Conservation (phyloP, 2,888 invertebrate species). For the Cetonia aurata region DNA sequence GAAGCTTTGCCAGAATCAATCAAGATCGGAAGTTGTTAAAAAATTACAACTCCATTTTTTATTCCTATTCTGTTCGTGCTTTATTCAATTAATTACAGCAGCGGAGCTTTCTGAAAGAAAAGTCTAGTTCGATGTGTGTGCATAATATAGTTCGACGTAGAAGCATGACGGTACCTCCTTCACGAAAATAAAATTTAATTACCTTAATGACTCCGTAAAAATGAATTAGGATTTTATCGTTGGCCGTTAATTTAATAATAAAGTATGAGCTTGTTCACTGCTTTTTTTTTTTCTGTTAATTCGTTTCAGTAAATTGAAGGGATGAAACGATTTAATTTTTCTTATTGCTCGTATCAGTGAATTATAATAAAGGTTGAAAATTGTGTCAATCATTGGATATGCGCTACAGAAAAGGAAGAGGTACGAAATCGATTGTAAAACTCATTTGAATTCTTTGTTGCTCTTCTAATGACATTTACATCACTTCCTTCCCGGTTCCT, state of each 20-base stretch:
- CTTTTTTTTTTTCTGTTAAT: constrained; percentile 3
- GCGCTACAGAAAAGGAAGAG: no score
- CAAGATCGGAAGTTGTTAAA: constrained; percentile 29
- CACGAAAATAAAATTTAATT: constrained; percentile 43
- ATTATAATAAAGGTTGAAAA: no score
- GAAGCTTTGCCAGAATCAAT: not conserved
- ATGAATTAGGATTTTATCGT: constrained; percentile 43
- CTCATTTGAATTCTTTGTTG: no score
- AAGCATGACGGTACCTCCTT: constrained; percentile 8
- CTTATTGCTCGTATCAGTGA: no score
- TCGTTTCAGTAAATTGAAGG: no score
- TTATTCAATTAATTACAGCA: constrained; percentile 18
- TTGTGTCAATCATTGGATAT: no score
- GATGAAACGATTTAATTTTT: no score
- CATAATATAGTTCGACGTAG: not conserved
- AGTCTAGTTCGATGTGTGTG: constrained; percentile 6
- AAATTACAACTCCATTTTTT: constrained; percentile 19
- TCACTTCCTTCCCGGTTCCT: no score
- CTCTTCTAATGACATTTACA: no score
- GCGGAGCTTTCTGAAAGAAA: not conserved
- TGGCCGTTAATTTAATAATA: constrained; percentile 46
- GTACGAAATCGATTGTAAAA: no score
- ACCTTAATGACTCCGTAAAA: constrained; percentile 45
- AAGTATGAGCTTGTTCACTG: constrained; percentile 16
- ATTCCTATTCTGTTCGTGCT: constrained; percentile 15